These are phyloP conservation scores for Oncorhynchus mykiss DNA, from an alignment of 2,113 vertebrate species.

Conservation along the genomic window DNA sequence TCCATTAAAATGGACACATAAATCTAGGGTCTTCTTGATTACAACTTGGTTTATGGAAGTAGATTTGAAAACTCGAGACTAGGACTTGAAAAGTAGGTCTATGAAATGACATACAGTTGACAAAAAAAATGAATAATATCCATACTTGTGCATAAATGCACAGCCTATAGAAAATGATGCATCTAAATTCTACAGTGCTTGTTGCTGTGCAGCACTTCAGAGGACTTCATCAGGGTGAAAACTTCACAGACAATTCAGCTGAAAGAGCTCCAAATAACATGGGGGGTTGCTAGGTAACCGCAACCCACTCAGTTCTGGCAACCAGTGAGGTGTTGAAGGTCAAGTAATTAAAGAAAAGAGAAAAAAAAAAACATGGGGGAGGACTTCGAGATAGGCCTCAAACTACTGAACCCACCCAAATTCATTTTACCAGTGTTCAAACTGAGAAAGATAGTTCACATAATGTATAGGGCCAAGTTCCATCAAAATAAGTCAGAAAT, in stretches of 20 bases:
- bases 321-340: constrained; percentile 38
- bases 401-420: neutral
- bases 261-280: constrained; percentile 30
- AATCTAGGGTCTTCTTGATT: no score
- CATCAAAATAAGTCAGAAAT: no score
- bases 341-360: constrained; percentile 41
- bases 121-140: no score
- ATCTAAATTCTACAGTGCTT: neutral
- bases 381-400: neutral
- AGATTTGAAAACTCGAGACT: no score
- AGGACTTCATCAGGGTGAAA: constrained; percentile 5
- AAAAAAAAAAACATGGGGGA: neutral
- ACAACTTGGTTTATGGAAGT: no score
- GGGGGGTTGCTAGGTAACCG: constrained; percentile 62
- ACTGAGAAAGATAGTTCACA: no score
- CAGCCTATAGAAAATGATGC: neutral
- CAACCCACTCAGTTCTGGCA: constrained; percentile 44
- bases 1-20: neutral
- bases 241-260: constrained; percentile 25
- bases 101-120: no score
- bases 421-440: neutral
- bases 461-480: no score
- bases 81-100: no score
- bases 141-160: no score
- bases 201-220: neutral